Conservation (phyloP, 2,113 vertebrate species). For the Otocyon megalotis region DNA sequence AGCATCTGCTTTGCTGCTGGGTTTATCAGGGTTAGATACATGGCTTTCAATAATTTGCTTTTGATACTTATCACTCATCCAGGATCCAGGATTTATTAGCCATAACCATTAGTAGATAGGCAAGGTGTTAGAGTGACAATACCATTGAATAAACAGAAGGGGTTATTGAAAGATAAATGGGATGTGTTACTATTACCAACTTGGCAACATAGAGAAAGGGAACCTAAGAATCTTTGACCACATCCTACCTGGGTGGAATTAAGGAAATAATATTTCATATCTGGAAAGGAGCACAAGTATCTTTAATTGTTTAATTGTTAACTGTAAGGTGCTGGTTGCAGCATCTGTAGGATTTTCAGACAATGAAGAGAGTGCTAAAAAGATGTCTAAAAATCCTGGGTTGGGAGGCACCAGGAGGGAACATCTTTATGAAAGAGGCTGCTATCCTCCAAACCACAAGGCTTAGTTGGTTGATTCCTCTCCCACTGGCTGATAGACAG, state of each 20-base stretch:
- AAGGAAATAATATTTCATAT: background rate
- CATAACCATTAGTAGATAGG: conserved; percentile 56
- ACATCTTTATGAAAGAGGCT: background rate
- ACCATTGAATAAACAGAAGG: background rate
- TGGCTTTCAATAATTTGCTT: conserved; percentile 44
- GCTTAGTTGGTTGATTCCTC: background rate
- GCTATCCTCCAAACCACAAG: background rate
- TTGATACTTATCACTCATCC: conserved; percentile 44
- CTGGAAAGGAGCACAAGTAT: background rate
- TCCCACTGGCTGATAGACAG: background rate
- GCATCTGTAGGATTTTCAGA: background rate
- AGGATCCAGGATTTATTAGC: conserved; percentile 51
- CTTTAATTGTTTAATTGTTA: background rate
- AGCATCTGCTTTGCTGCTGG: conserved; percentile 59
- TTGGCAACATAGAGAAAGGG: background rate
- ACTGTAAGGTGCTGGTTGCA: background rate
- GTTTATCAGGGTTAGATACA: conserved; percentile 29
- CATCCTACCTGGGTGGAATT: background rate
- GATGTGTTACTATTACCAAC: background rate
- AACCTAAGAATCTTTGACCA: background rate
- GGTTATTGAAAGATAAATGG: background rate
- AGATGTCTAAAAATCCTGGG: background rate
- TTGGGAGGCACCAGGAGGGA: background rate
- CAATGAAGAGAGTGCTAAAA: background rate
- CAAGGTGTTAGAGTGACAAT: background rate